A percentile compares a stretch with the other conserved stretches of the same genome.
Evolutionary conservation across 2,113 vertebrate genomes (phyloP).

Genomic region (Hippocampus guttulatus): DNA sequence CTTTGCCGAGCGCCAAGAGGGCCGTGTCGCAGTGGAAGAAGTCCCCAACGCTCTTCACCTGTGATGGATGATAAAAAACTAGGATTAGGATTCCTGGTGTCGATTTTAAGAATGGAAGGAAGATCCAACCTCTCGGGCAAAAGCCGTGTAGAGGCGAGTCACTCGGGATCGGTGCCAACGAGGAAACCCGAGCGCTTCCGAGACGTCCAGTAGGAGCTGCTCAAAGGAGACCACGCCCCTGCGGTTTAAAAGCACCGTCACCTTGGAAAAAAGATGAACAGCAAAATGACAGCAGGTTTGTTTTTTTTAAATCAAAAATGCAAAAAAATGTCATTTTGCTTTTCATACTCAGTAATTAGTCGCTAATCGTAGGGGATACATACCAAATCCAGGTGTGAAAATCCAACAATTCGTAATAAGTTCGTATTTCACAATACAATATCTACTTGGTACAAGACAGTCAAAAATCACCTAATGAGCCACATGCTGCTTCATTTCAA

Average conservation of each 20-base stretch:
- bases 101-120: neutral
- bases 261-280: slow-evolving; percentile 23
- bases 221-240: slow-evolving; percentile 88
- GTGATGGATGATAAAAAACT: neutral
- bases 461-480: neutral
- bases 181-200: slow-evolving; percentile 89
- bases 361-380: too few relatives aligned
- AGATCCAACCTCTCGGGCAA: slow-evolving; percentile 62
- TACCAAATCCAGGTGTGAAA: too few relatives aligned
- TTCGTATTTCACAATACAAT: too few relatives aligned
- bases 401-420: too few relatives aligned
- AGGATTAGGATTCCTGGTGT: neutral
- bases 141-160: slow-evolving; percentile 84
- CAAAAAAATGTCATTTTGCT: too few relatives aligned
- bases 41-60: slow-evolving; percentile 79
- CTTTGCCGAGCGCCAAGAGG: slow-evolving; percentile 84
- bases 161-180: slow-evolving; percentile 86
- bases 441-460: too few relatives aligned
- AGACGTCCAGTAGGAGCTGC: slow-evolving; percentile 85
- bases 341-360: too few relatives aligned
- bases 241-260: slow-evolving; percentile 83
- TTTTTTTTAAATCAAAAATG: too few relatives aligned
- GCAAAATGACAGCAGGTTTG: too few relatives aligned
- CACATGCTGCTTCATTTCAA: neutral
- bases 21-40: slow-evolving; percentile 88